These are phyloP conservation scores for Leptosomus discolor DNA, from an alignment of 2,113 vertebrate genomes.

Conservation along the genomic window DNA sequence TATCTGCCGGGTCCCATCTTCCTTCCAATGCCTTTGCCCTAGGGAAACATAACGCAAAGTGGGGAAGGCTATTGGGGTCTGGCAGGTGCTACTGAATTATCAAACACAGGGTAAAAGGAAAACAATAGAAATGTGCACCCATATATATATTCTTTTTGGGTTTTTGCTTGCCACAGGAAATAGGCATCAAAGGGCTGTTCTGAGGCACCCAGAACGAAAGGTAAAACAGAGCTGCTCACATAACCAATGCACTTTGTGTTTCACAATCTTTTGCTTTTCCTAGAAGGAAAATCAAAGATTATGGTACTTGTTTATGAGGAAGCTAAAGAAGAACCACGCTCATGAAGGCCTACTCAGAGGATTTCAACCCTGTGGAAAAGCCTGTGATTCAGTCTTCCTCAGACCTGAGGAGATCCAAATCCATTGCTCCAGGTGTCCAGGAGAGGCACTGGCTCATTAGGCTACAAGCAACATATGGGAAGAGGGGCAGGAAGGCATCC, in stretches of 20 bases:
- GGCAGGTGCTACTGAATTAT: neutral
- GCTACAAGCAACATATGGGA: neutral
- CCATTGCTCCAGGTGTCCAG: neutral
- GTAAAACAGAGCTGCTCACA: neutral
- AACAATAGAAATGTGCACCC: neutral
- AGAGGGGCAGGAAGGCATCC: neutral
- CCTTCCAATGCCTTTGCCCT: neutral
- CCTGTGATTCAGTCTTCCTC: neutral
- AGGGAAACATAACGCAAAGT: neutral
- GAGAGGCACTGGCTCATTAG: neutral
- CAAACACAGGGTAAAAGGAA: constrained; percentile 6
- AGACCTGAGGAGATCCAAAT: neutral
- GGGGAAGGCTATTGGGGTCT: neutral
- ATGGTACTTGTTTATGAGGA: neutral
- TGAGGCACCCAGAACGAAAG: neutral
- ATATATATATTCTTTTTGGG: neutral
- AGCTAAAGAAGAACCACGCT: neutral
- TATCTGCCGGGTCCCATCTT: neutral
- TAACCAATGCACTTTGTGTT: neutral
- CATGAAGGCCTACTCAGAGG: neutral
- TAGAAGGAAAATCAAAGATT: constrained; percentile 51
- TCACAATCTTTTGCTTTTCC: constrained; percentile 25
- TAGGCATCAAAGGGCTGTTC: constrained; percentile 38
- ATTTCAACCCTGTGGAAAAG: neutral
- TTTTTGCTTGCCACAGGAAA: constrained; percentile 51